Conservation (phyloP, 2,797 vertebrate genomes). For the Sebastes vulpes region DNA sequence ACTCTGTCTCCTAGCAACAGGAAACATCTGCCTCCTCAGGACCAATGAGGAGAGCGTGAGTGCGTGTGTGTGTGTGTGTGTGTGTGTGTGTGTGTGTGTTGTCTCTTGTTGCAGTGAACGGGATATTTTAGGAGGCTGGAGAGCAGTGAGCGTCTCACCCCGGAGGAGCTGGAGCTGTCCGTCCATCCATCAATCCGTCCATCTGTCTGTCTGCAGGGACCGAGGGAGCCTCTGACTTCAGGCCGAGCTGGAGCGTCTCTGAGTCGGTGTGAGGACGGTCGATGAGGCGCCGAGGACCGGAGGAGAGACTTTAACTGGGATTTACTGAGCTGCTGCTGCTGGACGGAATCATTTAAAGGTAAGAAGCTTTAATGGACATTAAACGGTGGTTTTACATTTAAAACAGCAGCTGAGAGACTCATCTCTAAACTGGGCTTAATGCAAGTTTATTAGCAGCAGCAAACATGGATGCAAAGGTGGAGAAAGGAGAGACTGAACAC, state of each 20-base stretch:
- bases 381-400: neutral
- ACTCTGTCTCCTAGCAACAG: conserved; percentile 95
- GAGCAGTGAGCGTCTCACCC: conserved; percentile 43
- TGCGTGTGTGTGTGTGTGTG: neutral
- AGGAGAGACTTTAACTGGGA: neutral
- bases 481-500: neutral
- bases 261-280: conserved; percentile 26
- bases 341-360: conserved; percentile 15
- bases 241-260: conserved; percentile 30
- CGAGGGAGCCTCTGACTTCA: neutral
- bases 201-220: neutral
- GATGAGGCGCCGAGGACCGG: conserved; percentile 8
- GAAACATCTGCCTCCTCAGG: conserved; percentile 91
- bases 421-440: neutral
- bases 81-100: conserved; percentile 9
- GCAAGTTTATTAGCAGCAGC: neutral
- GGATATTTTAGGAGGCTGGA: conserved; percentile 78
- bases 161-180: conserved; percentile 28
- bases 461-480: neutral
- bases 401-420: neutral
- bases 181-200: neutral
- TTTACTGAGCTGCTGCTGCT: conserved; percentile 6
- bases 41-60: conserved; percentile 88
- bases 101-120: conserved; percentile 64
- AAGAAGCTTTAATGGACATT: neutral